phyloP scores from a whole-genome alignment of 2,888 invertebrate genomes.

The Drosophila rubida region DNA sequence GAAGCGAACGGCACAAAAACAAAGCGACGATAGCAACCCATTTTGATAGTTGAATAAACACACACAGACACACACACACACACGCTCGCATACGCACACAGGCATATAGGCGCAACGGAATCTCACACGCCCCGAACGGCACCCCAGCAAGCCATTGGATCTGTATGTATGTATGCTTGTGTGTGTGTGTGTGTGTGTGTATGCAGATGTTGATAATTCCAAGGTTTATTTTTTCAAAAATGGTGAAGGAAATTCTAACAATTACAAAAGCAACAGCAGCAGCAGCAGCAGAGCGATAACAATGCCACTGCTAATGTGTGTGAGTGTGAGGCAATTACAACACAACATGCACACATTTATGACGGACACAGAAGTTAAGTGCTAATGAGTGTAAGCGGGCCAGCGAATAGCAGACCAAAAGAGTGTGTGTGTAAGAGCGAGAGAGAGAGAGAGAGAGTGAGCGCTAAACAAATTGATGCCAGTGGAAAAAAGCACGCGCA shows the following conservation, averaged over 20 bases:
- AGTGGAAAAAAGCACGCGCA: slow-evolving; percentile 70
- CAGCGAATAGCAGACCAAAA: slow-evolving; percentile 24
- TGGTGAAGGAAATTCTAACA: slow-evolving; percentile 68
- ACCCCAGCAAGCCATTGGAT: slow-evolving; percentile 41
- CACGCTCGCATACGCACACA: slow-evolving; percentile 9
- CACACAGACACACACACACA: slow-evolving; percentile 4
- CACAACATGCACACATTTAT: slow-evolving; percentile 14
- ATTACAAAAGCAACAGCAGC: slow-evolving; percentile 53
- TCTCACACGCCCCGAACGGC: slow-evolving; percentile 42
- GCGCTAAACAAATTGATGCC: slow-evolving; percentile 43
- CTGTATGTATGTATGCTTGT: slow-evolving; percentile 8
- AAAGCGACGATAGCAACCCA: slow-evolving; percentile 45
- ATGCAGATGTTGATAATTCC: slow-evolving; percentile 59
- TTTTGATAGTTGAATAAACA: slow-evolving; percentile 55
- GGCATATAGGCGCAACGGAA: slow-evolving; percentile 25
- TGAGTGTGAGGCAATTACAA: slow-evolving; percentile 48
- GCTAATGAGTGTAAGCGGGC: slow-evolving; percentile 44
- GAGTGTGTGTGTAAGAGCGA: slow-evolving; percentile 10
- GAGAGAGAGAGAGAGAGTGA: slow-evolving; percentile 33
- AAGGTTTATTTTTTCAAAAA: slow-evolving; percentile 60
- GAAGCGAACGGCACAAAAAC: slow-evolving; percentile 19
- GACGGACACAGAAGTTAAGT: neutral
- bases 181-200: slow-evolving; percentile 20
- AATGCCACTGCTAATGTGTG: slow-evolving; percentile 33
- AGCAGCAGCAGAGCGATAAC: slow-evolving; percentile 48